Conservation (phyloP, 2,888 invertebrate genomes). For the Campoplex nolae region DNA sequence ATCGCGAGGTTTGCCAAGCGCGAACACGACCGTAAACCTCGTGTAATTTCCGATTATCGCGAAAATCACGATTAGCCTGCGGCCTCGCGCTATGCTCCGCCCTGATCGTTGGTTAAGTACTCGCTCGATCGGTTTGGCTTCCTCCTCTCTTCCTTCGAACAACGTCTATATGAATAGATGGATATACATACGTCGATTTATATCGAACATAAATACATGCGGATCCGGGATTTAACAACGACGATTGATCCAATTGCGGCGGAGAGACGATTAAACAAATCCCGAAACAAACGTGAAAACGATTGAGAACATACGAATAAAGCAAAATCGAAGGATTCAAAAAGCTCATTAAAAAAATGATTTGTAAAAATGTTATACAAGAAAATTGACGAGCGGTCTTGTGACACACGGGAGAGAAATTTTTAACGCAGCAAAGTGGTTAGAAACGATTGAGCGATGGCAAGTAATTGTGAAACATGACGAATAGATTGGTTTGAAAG, state of each 20-base stretch:
- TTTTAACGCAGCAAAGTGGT: too few relatives aligned
- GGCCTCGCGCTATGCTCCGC: conserved; percentile 55
- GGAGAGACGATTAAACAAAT: too few relatives aligned
- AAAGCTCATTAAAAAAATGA: background rate
- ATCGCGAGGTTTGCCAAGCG: conserved; percentile 63
- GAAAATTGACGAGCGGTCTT: background rate
- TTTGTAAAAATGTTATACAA: background rate
- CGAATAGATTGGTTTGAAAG: background rate
- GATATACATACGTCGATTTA: background rate
- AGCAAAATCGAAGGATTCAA: background rate
- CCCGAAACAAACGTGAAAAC: too few relatives aligned
- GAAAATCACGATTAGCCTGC: conserved; percentile 74
- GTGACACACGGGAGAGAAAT: too few relatives aligned
- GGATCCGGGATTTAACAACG: background rate
- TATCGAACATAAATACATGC: background rate
- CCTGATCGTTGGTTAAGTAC: conserved; percentile 46
- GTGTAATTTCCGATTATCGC: conserved; percentile 75
- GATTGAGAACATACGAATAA: background rate
- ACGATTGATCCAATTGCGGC: background rate
- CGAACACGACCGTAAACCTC: conserved; percentile 42
- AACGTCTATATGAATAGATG: background rate
- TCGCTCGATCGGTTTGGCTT: conserved; percentile 46
- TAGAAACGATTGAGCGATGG: background rate
- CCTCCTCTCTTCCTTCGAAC: conserved; percentile 6
- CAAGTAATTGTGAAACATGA: background rate